Conservation (phyloP, 2,888 invertebrate genomes). For the Callinectes sapidus region DNA sequence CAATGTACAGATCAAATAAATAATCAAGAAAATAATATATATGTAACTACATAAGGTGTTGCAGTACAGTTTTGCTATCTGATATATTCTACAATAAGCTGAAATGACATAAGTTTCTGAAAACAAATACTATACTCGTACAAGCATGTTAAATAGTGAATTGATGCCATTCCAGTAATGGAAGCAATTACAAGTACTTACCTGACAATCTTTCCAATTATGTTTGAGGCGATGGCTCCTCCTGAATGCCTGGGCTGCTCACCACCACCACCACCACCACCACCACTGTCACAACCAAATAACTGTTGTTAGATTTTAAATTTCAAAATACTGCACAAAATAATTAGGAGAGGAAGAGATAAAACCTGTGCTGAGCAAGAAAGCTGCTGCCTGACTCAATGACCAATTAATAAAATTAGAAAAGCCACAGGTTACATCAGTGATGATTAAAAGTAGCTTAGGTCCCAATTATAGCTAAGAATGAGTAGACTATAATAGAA, state of each 20-base stretch:
- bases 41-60: too few species aligned
- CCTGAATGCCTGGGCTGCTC: slow-evolving; percentile 47
- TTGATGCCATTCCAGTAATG: not conserved
- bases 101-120: not conserved
- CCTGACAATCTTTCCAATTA: slow-evolving; percentile 70
- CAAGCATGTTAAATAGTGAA: not conserved
- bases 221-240: slow-evolving; percentile 70
- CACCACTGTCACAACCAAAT: slow-evolving; percentile 30
- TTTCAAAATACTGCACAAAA: too few species aligned
- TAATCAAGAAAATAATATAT: not conserved
- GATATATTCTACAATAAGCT: not conserved
- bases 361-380: too few species aligned
- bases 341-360: too few species aligned
- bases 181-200: slow-evolving; percentile 33
- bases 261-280: slow-evolving; percentile 64
- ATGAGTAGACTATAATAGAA: not conserved
- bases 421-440: too few species aligned
- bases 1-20: not conserved
- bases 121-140: not conserved
- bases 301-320: not conserved
- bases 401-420: too few species aligned
- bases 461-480: too few species aligned
- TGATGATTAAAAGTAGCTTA: too few species aligned
- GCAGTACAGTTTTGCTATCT: not conserved
- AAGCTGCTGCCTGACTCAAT: too few species aligned